These are phyloP conservation scores for Caenorhabditis sulstoni DNA, from an alignment of 2,888 invertebrate species.

Conservation along the genomic window DNA sequence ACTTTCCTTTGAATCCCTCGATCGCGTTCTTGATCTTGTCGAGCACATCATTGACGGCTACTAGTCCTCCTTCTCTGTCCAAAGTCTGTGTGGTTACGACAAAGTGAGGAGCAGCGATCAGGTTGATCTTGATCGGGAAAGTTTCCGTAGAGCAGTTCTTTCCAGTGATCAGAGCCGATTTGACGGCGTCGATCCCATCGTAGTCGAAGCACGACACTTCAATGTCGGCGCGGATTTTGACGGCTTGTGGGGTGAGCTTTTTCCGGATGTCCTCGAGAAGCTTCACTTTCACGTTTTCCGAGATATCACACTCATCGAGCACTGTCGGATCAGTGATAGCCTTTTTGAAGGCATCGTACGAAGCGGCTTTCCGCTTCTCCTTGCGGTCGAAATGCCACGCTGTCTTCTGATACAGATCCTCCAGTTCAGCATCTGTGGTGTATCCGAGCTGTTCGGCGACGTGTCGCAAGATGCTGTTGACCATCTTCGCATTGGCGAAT, in stretches of 20 bases:
- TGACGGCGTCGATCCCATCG: conserved; percentile 98
- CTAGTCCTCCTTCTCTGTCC: conserved; percentile 87
- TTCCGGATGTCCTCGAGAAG: conserved; percentile 94
- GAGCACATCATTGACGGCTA: conserved; percentile 91
- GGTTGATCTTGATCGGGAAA: conserved; percentile 96
- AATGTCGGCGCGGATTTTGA: conserved; percentile 90
- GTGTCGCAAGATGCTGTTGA: conserved; percentile 89
- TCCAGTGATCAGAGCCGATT: conserved; percentile 90
- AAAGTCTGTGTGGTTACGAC: conserved; percentile 99
- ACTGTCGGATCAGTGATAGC: conserved; percentile 95
- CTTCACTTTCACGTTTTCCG: conserved; percentile 92
- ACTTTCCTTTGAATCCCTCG: conserved; percentile 89
- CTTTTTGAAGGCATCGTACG: conserved; percentile 98
- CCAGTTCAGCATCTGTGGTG: conserved; percentile 92
- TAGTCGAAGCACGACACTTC: conserved; percentile 93
- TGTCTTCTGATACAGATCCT: conserved; percentile 84
- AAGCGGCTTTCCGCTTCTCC: conserved; percentile 94
- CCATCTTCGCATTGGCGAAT: conserved; percentile 87
- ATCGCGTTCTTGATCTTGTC: conserved; percentile 91
- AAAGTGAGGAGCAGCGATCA: conserved; percentile 98
- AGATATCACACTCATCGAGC: conserved; percentile 94
- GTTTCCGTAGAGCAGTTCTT: conserved; percentile 92
- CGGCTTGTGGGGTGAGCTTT: conserved; percentile 96
- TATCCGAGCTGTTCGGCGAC: conserved; percentile 95
- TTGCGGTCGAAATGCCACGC: conserved; percentile 99